Base-by-base conservation (phyloP, 2,888 invertebrate species). In the Ecliptopera silaceata region DNA sequence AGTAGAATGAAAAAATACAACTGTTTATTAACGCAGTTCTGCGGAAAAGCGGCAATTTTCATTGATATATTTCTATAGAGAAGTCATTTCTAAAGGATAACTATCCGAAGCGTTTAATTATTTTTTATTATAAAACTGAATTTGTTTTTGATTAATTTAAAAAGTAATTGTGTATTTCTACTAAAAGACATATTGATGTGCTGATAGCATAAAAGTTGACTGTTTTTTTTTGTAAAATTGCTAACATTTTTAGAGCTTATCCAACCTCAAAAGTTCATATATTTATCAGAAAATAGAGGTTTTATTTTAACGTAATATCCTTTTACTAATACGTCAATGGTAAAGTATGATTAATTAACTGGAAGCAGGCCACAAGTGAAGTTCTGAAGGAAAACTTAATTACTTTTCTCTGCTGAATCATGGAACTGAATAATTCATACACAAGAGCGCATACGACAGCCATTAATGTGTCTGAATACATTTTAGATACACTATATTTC, bases 321-420 rank as follows among this genome's bases (percentile, higher is more conserved):
- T 26, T 20, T 26, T 26, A 26, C 1, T 20, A 17, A 45, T 39
- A 49, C 44, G 15, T 44, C 17, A 41, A n/a, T 22, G 75, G 75
- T 74, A 72, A 38, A 72, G 72, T 75, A 84, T 86, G 82, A 87
- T 86, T 86, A 85, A 87, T 86, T 87, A 86, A 83, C 80, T 79
- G 71, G 65, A 74, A 75, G 77, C 77, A 74, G 75, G 77, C 82
- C 82, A 75, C 84, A 79, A 80, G 79, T 78, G 80, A 74, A 71
- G 76, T 77, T 56, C 73, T 75, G 71, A 78, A 81, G 78, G 82
- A 82, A 84, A 84, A 85, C 80, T 83, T 87, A 86, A 87, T 86
- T 88, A 87, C 79, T 85, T 86, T 86, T 82, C 85, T 84, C 80
- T 66, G 75, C 69, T 72, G 80, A 83, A 84, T 84, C 81, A 84